These are phyloP conservation scores for Lynx canadensis DNA, from an alignment of 2,113 vertebrate genomes.

Conservation along the genomic window DNA sequence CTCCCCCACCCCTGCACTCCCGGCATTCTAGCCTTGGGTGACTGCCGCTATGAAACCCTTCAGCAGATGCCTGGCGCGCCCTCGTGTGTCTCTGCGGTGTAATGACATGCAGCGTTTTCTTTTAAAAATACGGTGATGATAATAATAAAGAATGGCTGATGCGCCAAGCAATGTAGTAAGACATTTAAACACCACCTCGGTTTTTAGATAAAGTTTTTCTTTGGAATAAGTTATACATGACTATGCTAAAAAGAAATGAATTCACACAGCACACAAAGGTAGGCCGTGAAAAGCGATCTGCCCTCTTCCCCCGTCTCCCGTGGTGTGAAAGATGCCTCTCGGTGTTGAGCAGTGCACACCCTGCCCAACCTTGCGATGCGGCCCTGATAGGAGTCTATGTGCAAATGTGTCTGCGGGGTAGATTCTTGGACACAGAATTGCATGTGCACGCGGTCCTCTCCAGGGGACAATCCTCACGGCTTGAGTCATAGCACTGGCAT, in stretches of 20 bases:
- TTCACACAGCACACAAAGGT: background rate
- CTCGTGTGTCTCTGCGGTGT: background rate
- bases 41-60: fast-evolving
- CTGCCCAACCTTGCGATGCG: background rate
- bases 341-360: background rate
- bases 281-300: background rate
- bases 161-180: background rate
- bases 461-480: fast-evolving
- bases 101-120: background rate
- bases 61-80: background rate
- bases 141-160: background rate
- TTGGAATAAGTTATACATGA: background rate
- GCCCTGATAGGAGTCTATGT: background rate
- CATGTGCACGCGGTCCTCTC: background rate
- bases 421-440: background rate
- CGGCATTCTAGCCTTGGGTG: background rate
- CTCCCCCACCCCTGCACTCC: background rate
- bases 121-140: background rate
- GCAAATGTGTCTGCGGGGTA: background rate
- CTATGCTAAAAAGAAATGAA: background rate
- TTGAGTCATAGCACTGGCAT: background rate
- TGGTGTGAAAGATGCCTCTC: background rate
- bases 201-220: background rate
- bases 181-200: background rate
- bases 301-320: background rate